phyloP scores from a whole-genome alignment of 2,797 vertebrate species.

The Orientallactaga sibirica region DNA sequence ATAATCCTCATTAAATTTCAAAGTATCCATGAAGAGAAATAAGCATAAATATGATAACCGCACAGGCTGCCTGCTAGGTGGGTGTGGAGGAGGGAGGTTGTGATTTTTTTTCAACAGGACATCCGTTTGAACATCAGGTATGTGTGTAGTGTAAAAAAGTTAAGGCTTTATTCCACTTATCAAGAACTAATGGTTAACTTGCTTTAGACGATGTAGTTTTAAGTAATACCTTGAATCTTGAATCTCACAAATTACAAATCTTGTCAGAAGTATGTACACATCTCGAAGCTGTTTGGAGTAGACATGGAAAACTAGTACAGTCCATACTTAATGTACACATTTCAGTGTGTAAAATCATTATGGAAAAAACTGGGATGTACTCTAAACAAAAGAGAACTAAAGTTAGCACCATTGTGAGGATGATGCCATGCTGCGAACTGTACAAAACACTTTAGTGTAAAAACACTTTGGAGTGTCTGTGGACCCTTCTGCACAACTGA shows the following conservation, averaged over 20 bases:
- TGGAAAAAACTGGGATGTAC: conserved; percentile 20
- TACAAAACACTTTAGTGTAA: neutral
- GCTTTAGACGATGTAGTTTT: conserved; percentile 21
- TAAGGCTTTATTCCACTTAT: neutral
- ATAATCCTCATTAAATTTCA: conserved; percentile 39
- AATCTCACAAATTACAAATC: conserved; percentile 8
- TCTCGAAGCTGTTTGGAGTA: conserved; percentile 6
- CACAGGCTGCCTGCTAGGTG: conserved; percentile 18
- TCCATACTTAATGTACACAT: neutral
- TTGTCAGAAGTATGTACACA: neutral
- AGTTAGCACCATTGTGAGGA: conserved; percentile 38
- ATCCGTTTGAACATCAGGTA: conserved; percentile 56
- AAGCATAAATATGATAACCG: conserved; percentile 43
- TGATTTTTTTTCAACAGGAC: conserved; percentile 48
- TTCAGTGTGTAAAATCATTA: conserved; percentile 12
- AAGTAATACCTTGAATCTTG: neutral
- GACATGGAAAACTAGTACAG: neutral
- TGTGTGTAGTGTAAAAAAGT: neutral
- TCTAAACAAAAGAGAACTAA: conserved; percentile 40
- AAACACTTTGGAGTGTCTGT: neutral
- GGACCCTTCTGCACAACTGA: neutral
- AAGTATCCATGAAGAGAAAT: conserved; percentile 48
- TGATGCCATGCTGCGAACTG: neutral
- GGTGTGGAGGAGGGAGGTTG: conserved; percentile 4
- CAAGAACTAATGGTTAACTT: conserved; percentile 20